Evolutionary conservation across 2,888 invertebrate genomes (phyloP), one percentile per base, ranked within the genome.

Genomic region (Leptopilina syphax): DNA sequence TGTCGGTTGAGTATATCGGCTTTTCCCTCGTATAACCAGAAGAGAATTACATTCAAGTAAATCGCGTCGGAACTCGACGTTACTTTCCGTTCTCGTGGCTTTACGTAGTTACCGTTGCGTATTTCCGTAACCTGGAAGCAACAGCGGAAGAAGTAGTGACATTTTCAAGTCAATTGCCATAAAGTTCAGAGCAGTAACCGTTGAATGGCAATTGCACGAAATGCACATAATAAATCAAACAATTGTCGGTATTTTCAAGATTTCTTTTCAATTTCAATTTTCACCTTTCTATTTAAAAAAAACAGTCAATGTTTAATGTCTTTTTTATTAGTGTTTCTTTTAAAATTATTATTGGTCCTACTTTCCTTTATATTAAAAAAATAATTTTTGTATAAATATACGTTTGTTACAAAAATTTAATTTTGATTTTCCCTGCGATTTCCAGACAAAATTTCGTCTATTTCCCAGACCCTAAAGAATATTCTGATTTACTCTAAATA

Each of bases 1-100:
- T 65, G 65, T 65, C 65, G 65, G 65, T 65, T 65, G 65, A 65
- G 65, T 44, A 47, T 67, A 67, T 67, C 44, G 67, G 67, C 67
- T 67, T 67, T 67, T 44, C 67, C 13, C 65, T 65, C 65, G 65
- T 65, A 63, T 57, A 63, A 63, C 27, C 65, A 27, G 65, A 65
- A 65, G 65, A 65, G 65, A 65, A 65, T 65, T 65, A 65, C 65
- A 65, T 65, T 27, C 34, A 44, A 18, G 41, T 67, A 67, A 67
- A 67, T 67, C 47, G 47, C 44, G 67, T 67, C 67, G 44, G 67
- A 67, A 67, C 44, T 65, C 65, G 65, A 65, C 67, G 18, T 67
- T 41, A 67, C 18, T 67, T 67, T 67, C 47, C 44, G 67, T 67
- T 67, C 47, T 67, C 67, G 18, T 44, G 47, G 67, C 67, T 67